Evolutionary conservation across 2,888 invertebrate genomes (phyloP), one percentile per base, ranked within the genome.

Genomic region (Agonopterix subpropinquella): DNA sequence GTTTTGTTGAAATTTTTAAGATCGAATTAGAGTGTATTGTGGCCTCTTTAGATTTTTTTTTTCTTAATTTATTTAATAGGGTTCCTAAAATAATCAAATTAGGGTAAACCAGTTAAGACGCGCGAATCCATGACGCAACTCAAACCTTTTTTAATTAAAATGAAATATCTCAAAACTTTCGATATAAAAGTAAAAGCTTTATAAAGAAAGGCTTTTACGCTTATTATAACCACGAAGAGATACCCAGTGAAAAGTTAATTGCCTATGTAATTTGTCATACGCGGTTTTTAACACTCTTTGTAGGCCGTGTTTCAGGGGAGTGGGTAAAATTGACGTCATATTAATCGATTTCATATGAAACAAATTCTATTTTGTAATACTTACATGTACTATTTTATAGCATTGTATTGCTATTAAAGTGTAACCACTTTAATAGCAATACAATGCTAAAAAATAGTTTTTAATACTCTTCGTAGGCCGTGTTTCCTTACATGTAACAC

Each of bases 181-280:
- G 46, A 51, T 51, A 39, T 45, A 46, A 48, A 48, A 43, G n/a
- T 43, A 36, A 39, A 39, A 48, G 46, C 48, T 35, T 11, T 47
- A 47, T 45, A 45, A 47, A 47, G 39, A 47, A 44, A 51, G 11
- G 48, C 45, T 47, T 50, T 50, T 47, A 49, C 36, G n/a, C 37
- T 46, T 49, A 49, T 49, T 45, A 49, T 43, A 39, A 39, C 45
- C 39, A 10, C 47, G 28, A 47, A 41, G 28, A 13, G 4, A 15
- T 44, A 36, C 47, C 11, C 15, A 28, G 28, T 49, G 50, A 53
- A 53, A 47, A 43, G 10, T 53, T 54, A 55, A 55, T 54, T 55
- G 51, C 55, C 51, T 50, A 45, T 47, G 49, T 50, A 52, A 53
- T 52, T 53, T 51, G 43, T 56, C 47, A 8, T 39, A 28, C 7